Conservation (phyloP, 2,113 vertebrate genomes). For the Steatornis caripensis region DNA sequence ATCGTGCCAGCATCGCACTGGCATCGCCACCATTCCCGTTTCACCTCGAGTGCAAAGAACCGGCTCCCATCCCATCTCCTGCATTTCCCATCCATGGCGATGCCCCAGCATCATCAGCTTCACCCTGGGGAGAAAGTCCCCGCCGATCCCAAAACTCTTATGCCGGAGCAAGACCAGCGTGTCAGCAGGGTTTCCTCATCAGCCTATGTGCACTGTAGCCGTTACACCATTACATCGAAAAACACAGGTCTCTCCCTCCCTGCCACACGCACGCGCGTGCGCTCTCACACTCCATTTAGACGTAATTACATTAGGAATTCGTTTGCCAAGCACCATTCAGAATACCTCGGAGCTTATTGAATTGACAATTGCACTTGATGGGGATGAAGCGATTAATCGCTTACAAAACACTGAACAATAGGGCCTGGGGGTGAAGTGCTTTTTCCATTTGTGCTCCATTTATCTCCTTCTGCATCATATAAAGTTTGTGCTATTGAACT, state of each 20-base stretch:
- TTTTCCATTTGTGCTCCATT: constrained; percentile 45
- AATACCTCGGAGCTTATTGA: constrained; percentile 45
- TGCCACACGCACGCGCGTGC: fast-evolving
- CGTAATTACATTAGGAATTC: constrained; percentile 35
- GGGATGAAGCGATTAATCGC: constrained; percentile 59
- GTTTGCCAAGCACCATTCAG: not conserved
- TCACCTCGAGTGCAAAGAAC: not conserved
- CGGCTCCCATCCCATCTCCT: not conserved
- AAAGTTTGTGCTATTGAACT: not conserved
- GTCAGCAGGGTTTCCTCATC: fast-evolving
- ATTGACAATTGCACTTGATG: constrained; percentile 56
- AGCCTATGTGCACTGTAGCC: not conserved
- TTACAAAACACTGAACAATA: constrained; percentile 52
- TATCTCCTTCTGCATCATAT: constrained; percentile 43
- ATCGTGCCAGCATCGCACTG: fast-evolving
- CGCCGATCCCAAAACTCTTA: not conserved
- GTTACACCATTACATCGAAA: fast-evolving
- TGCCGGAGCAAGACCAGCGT: fast-evolving
- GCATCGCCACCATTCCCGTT: not conserved
- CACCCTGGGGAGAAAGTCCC: not conserved
- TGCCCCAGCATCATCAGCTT: not conserved
- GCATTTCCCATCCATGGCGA: not conserved
- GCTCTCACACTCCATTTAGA: not conserved
- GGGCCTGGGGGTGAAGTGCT: constrained; percentile 51
- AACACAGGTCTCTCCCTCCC: fast-evolving